phyloP scores from a whole-genome alignment of 2,797 vertebrate species.

The Chromobotia macracanthus region DNA sequence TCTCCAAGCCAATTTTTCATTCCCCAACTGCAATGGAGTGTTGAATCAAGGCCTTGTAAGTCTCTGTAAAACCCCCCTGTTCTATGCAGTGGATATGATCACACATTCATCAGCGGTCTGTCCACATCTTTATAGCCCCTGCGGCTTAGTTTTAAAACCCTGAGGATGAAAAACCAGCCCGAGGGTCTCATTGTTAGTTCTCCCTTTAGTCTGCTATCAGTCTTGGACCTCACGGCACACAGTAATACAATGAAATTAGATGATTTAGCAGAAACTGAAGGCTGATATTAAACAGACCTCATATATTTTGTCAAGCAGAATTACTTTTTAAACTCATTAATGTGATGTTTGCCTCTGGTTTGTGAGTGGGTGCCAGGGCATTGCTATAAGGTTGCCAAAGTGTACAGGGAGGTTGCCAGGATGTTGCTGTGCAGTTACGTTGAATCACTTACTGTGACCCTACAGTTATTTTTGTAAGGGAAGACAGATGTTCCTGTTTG shows the following conservation, averaged over 20 bases:
- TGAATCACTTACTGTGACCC: no score
- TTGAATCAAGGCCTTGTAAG: slow-evolving; percentile 49
- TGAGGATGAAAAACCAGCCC: slow-evolving; percentile 13
- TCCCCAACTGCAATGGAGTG: slow-evolving; percentile 60
- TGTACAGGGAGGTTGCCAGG: no score
- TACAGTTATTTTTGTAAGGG: no score
- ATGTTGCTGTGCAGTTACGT: no score
- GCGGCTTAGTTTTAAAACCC: slow-evolving; percentile 29
- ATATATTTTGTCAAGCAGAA: neutral
- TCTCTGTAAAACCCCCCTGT: slow-evolving; percentile 31
- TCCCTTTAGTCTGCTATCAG: neutral
- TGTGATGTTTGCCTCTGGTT: neutral
- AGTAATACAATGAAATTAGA: slow-evolving; percentile 22
- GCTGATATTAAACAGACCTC: slow-evolving; percentile 38
- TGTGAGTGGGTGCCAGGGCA: neutral
- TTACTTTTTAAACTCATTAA: slow-evolving; percentile 2
- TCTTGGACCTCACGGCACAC: slow-evolving; percentile 17
- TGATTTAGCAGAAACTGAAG: slow-evolving; percentile 10
- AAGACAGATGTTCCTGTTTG: no score
- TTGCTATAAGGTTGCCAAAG: neutral
- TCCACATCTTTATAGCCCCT: slow-evolving; percentile 25
- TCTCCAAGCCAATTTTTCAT: slow-evolving; percentile 58
- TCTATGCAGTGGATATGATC: slow-evolving; percentile 38
- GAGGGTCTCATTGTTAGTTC: slow-evolving; percentile 18
- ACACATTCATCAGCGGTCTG: slow-evolving; percentile 33